Percentiles rank a stretch among this genome's conserved stretches.
phyloP scores from a whole-genome alignment of 2,888 invertebrate species.

The Apotomis turbidana region DNA sequence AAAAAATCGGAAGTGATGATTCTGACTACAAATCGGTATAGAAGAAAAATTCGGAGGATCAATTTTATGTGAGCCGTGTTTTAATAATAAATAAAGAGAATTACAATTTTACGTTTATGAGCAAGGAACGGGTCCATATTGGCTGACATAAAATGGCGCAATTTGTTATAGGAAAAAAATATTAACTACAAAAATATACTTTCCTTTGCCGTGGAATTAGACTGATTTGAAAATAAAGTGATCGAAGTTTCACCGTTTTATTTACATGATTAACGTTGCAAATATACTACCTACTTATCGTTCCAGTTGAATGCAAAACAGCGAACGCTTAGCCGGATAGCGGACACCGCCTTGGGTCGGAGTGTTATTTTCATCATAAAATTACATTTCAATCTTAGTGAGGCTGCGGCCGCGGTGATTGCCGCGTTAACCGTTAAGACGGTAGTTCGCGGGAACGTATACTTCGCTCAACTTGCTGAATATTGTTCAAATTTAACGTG shows the following conservation, averaged over 20 bases:
- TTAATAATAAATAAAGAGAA: too few species aligned
- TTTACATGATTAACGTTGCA: slow-evolving; percentile 1
- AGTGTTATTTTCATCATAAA: slow-evolving; percentile 63
- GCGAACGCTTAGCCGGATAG: slow-evolving; percentile 49
- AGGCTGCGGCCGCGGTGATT: slow-evolving; percentile 55
- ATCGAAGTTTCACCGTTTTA: background rate
- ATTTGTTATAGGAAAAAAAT: too few species aligned
- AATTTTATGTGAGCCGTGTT: too few species aligned
- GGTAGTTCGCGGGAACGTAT: slow-evolving; percentile 61
- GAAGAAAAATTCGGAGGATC: too few species aligned
- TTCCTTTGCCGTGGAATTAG: too few species aligned
- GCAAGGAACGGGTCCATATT: too few species aligned
- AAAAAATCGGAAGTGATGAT: too few species aligned
- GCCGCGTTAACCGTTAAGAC: slow-evolving; percentile 62
- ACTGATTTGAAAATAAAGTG: background rate
- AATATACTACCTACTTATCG: slow-evolving; percentile 10
- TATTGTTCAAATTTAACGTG: slow-evolving; percentile 56
- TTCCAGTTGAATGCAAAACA: slow-evolving; percentile 33
- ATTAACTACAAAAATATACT: too few species aligned
- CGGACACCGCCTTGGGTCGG: slow-evolving; percentile 56
- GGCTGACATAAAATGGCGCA: too few species aligned
- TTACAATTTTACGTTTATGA: too few species aligned
- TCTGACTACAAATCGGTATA: too few species aligned
- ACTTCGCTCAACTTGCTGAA: slow-evolving; percentile 51
- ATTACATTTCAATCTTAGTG: slow-evolving; percentile 69